Percentiles rank a stretch among this genome's conserved stretches.
phyloP scores from a whole-genome alignment of 2,888 invertebrate genomes.

The Chrysodeixis includens region DNA sequence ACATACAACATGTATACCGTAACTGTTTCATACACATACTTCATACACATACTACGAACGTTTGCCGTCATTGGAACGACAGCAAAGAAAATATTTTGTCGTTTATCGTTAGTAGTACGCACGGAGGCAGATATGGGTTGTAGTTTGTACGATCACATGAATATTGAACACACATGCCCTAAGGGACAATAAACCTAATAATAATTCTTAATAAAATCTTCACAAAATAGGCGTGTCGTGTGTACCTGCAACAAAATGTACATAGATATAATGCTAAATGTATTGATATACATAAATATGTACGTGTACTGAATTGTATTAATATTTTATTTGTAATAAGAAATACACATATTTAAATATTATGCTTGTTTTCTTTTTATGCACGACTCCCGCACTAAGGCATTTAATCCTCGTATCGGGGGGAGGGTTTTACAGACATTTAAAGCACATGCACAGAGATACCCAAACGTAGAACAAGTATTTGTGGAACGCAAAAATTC shows the following conservation, averaged over 20 bases:
- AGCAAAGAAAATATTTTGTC: background rate
- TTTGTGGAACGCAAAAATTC: too few relatives aligned
- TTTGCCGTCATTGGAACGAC: background rate
- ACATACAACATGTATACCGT: conserved; percentile 9
- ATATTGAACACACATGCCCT: conserved; percentile 17
- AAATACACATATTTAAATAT: background rate
- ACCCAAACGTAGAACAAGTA: too few relatives aligned
- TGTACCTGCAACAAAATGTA: conserved; percentile 59
- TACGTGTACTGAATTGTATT: background rate
- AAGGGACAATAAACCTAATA: conserved; percentile 31
- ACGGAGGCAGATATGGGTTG: conserved; percentile 2
- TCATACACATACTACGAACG: background rate
- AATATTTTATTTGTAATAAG: background rate
- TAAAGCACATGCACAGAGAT: too few relatives aligned
- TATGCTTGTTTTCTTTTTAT: background rate
- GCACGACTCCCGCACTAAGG: too few relatives aligned
- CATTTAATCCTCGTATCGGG: too few relatives aligned
- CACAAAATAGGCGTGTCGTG: conserved; percentile 56
- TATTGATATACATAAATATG: background rate
- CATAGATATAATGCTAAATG: background rate
- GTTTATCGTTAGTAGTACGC: background rate
- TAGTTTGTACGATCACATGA: conserved; percentile 2
- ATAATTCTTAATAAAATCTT: conserved; percentile 51
- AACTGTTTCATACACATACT: background rate
- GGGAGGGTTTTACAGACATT: too few relatives aligned